phyloP scores from a whole-genome alignment of 2,797 vertebrate species.

The Harpagifer antarcticus region DNA sequence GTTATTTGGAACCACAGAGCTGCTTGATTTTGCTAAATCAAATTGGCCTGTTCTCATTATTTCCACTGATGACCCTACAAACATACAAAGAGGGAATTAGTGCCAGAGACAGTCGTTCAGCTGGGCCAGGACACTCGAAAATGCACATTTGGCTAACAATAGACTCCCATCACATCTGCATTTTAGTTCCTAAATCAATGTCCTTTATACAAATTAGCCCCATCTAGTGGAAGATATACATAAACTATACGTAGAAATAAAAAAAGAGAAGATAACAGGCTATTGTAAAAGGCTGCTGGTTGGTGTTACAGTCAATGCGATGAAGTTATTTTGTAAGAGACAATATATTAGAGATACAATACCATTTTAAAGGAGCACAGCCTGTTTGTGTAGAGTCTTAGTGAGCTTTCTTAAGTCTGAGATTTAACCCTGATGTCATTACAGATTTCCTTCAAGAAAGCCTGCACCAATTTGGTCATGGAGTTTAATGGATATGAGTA shows the following conservation, averaged over 20 bases:
- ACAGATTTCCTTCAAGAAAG: too few species aligned
- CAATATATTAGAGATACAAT: background rate
- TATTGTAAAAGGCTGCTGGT: background rate
- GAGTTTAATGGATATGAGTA: too few species aligned
- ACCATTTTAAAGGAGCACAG: background rate
- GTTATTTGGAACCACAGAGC: constrained; percentile 7
- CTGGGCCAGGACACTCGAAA: constrained; percentile 1
- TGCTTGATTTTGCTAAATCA: constrained; percentile 31
- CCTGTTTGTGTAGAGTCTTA: background rate
- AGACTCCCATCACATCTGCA: constrained; percentile 5
- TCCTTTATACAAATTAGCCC: constrained; percentile 52
- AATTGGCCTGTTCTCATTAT: constrained; percentile 39
- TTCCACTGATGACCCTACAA: constrained; percentile 26
- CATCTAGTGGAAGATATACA: constrained; percentile 67
- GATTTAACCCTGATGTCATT: background rate
- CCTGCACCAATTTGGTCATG: too few species aligned
- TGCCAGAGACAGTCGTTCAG: constrained; percentile 12
- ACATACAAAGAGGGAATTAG: constrained; percentile 18
- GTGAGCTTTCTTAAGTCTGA: background rate
- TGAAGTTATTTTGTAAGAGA: too few species aligned
- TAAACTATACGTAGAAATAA: background rate
- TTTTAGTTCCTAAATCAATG: constrained; percentile 11
- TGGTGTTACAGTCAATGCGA: background rate
- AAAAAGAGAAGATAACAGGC: background rate
- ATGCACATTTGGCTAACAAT: constrained; percentile 3